Conservation (phyloP, 2,888 invertebrate genomes). For the Hipparchia sbordonii region DNA sequence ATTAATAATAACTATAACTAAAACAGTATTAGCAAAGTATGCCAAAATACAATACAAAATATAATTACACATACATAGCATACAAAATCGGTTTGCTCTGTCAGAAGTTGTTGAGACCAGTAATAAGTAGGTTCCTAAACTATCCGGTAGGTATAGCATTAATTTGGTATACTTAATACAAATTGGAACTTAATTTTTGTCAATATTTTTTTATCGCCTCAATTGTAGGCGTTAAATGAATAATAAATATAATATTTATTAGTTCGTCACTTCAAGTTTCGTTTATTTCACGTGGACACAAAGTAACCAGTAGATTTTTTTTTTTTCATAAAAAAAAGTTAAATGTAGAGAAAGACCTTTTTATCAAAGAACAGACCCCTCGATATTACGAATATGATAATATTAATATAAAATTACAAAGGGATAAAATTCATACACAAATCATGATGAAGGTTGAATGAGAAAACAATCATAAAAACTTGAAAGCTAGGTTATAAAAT, state of each 20-base stretch:
- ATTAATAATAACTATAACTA: constrained; percentile 69
- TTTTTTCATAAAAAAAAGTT: too few species aligned
- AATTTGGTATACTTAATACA: constrained; percentile 11
- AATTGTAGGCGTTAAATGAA: neutral
- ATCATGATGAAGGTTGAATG: neutral
- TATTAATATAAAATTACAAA: neutral
- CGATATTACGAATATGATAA: neutral
- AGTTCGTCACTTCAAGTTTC: too few species aligned
- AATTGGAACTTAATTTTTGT: constrained; percentile 13
- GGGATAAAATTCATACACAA: neutral
- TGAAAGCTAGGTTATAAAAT: neutral
- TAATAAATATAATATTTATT: too few species aligned
- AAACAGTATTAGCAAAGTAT: constrained; percentile 73
- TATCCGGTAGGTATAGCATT: neutral
- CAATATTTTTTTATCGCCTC: neutral
- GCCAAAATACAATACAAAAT: constrained; percentile 56
- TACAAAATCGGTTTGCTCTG: constrained; percentile 57
- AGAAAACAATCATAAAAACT: neutral
- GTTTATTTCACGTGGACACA: too few species aligned
- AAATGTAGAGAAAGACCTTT: neutral
- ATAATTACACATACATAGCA: constrained; percentile 58
- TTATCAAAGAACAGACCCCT: neutral
- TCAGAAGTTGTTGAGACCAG: constrained; percentile 34
- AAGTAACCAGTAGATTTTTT: too few species aligned
- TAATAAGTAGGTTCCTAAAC: neutral